Percentiles rank a stretch among this genome's conserved stretches.
These are phyloP conservation scores for Torymus aiolomorphi DNA, from an alignment of 2,888 invertebrate species.

Conservation along the genomic window DNA sequence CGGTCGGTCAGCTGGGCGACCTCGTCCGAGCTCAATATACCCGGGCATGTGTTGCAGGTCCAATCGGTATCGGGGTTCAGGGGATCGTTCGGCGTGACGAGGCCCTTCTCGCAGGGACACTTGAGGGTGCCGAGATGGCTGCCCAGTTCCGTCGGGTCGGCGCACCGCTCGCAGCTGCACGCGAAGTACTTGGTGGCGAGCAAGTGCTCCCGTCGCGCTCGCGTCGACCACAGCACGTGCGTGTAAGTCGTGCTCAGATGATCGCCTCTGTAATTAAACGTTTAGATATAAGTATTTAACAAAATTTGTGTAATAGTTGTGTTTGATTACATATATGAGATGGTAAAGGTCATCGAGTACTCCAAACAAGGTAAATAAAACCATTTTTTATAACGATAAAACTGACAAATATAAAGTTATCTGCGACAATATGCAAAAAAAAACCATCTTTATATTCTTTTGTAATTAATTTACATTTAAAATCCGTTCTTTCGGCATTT, in stretches of 20 bases:
- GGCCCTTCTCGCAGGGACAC: slow-evolving; percentile 82
- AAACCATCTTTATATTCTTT: no score
- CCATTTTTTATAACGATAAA: no score
- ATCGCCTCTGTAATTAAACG: slow-evolving; percentile 77
- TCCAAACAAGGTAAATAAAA: no score
- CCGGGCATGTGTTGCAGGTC: slow-evolving; percentile 84
- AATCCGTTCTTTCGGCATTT: no score
- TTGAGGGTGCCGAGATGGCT: slow-evolving; percentile 84
- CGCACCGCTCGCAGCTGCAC: slow-evolving; percentile 85
- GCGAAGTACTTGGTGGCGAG: slow-evolving; percentile 87
- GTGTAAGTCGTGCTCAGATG: slow-evolving; percentile 91
- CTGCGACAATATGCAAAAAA: no score
- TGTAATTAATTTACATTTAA: no score
- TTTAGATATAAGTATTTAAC: no score
- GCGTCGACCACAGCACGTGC: slow-evolving; percentile 91
- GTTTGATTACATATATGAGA: no score
- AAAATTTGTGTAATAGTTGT: no score
- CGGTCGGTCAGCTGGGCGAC: slow-evolving; percentile 82
- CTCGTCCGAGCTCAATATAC: slow-evolving; percentile 81
- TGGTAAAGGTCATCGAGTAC: no score
- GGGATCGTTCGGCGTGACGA: slow-evolving; percentile 84
- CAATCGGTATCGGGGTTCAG: slow-evolving; percentile 85
- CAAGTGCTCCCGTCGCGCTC: slow-evolving; percentile 86
- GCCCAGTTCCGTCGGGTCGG: slow-evolving; percentile 88
- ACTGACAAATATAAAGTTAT: no score